A percentile compares a stretch with the other conserved stretches of the same genome.
These are phyloP conservation scores for Pemphigus obesinymphae DNA, from an alignment of 1,140 invertebrate genomes.

Conservation along the genomic window DNA sequence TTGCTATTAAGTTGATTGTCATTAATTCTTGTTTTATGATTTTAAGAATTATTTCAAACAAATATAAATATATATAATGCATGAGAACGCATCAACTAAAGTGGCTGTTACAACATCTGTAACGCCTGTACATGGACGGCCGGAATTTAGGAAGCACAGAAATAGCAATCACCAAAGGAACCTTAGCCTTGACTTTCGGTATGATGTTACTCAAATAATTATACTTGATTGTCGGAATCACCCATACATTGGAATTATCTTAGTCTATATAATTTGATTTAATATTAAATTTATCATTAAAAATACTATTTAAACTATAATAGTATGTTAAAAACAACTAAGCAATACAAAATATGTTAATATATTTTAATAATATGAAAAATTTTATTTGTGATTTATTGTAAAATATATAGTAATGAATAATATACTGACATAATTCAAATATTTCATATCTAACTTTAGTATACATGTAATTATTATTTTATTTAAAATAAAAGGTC, in stretches of 20 bases:
- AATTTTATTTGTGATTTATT: not conserved
- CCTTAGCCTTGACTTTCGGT: slow-evolving; percentile 71
- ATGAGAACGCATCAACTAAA: slow-evolving; percentile 26
- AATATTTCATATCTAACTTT: not conserved
- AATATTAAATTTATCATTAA: too few species aligned
- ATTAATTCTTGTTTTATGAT: not conserved
- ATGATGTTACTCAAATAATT: slow-evolving; percentile 42
- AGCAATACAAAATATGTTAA: too few species aligned
- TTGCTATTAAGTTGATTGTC: not conserved
- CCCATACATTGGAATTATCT: too few species aligned
- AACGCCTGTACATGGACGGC: slow-evolving; percentile 61
- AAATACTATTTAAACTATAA: too few species aligned
- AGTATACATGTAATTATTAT: slow-evolving; percentile 3
- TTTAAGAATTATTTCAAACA: not conserved
- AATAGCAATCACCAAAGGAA: slow-evolving; percentile 71
- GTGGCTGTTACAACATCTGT: slow-evolving; percentile 48
- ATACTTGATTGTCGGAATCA: too few species aligned
- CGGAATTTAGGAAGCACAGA: slow-evolving; percentile 55
- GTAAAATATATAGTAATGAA: not conserved
- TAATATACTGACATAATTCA: not conserved
- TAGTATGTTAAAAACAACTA: too few species aligned
- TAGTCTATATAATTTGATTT: too few species aligned
- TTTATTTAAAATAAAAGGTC: slow-evolving; percentile 56
- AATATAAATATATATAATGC: not conserved
- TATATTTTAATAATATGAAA: too few species aligned